Evolutionary conservation across 2,888 invertebrate species (phyloP).

Genomic region (Trissonchulus latispiculum): DNA sequence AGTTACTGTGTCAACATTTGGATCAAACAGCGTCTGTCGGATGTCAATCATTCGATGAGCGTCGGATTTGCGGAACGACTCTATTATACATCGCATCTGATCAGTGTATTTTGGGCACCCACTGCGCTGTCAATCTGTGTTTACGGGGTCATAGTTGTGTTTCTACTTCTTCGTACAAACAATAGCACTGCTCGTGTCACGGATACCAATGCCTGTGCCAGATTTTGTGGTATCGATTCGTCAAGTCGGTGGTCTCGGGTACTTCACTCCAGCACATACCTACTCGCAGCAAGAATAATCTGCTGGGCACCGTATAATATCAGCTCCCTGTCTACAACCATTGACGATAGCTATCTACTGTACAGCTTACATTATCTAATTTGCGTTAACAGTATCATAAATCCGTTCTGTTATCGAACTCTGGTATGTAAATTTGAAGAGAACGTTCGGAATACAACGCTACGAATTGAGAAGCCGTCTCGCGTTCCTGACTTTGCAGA

Average conservation of each 20-base stretch:
- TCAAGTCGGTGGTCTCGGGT: neutral
- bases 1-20: neutral
- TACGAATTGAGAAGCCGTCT: too few species aligned
- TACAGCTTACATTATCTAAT: neutral
- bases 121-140: neutral
- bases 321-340: neutral
- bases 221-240: too few species aligned
- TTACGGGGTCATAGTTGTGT: neutral
- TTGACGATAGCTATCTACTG: neutral
- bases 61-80: neutral
- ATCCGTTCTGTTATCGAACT: neutral
- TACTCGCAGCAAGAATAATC: neutral
- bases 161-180: neutral
- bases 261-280: neutral
- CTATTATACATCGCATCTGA: neutral
- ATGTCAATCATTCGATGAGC: too few species aligned
- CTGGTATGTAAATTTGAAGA: too few species aligned
- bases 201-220: neutral
- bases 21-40: neutral
- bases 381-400: neutral
- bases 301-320: neutral
- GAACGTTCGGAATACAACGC: too few species aligned
- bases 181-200: neutral
- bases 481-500: too few species aligned
- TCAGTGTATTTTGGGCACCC: neutral